phyloP scores from a whole-genome alignment of 2,113 vertebrate genomes.

The Anser brachyrhynchus region DNA sequence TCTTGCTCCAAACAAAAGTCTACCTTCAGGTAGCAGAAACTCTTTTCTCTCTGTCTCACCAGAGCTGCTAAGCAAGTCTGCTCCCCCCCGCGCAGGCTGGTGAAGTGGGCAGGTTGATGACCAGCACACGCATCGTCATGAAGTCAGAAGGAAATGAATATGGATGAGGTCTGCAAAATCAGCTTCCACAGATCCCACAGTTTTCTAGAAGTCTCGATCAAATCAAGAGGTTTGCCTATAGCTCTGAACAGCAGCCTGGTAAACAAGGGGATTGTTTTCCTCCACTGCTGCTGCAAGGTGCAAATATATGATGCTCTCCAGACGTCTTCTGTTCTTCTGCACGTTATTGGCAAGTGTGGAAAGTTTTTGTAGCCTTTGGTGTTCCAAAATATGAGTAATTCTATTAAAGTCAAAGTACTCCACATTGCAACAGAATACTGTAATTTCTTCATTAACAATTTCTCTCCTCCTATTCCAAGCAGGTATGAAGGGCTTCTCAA shows the following conservation, averaged over 20 bases:
- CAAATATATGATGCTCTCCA: not conserved
- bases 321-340: not conserved
- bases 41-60: not conserved
- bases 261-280: not conserved
- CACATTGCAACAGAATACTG: not conserved
- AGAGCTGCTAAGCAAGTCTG: not conserved
- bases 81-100: not conserved
- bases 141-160: not conserved
- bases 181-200: conserved; percentile 3
- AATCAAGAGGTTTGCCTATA: not conserved
- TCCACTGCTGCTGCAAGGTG: not conserved
- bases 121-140: not conserved
- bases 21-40: not conserved
- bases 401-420: not conserved
- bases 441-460: not conserved
- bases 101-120: conserved; percentile 24
- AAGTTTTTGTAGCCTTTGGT: not conserved
- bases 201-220: not conserved
- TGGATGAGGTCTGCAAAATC: conserved; percentile 19
- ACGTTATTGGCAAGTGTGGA: not conserved
- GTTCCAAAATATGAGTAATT: not conserved
- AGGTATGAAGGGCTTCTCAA: not conserved
- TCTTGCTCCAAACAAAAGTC: not conserved
- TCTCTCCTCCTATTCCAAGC: not conserved
- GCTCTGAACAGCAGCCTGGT: not conserved